Evolutionary conservation across 2,888 invertebrate genomes (phyloP).

Genomic region (Elysia crispata): DNA sequence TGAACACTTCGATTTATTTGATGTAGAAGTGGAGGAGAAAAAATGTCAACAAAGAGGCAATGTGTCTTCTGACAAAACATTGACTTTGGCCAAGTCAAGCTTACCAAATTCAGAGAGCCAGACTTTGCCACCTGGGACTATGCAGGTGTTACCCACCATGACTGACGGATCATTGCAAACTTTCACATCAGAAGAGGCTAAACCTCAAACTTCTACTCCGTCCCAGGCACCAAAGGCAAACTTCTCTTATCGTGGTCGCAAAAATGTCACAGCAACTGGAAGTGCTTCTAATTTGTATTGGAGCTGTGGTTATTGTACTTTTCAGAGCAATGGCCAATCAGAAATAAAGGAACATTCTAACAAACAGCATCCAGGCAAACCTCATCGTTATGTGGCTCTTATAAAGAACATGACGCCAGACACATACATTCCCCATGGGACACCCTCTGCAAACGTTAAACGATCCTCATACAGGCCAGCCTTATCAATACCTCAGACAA

Average conservation of each 20-base stretch:
- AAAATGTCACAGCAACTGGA: slow-evolving; percentile 22
- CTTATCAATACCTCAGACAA: not conserved
- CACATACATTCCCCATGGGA: not conserved
- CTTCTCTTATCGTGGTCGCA: too few species aligned
- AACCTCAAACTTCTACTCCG: not conserved
- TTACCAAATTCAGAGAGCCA: not conserved
- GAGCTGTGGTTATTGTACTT: slow-evolving; percentile 70
- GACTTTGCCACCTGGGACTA: not conserved
- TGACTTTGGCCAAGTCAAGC: too few species aligned
- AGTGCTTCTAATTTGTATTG: slow-evolving; percentile 63
- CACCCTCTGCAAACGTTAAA: not conserved
- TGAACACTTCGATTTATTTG: slow-evolving; percentile 56
- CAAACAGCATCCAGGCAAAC: slow-evolving; percentile 61
- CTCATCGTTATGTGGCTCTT: slow-evolving; percentile 65
- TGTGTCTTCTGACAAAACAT: not conserved
- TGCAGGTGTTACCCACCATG: not conserved
- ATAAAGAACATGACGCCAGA: slow-evolving; percentile 39
- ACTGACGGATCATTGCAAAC: slow-evolving; percentile 19
- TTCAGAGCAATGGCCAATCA: slow-evolving; percentile 63
- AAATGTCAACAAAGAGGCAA: not conserved
- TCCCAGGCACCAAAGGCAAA: not conserved
- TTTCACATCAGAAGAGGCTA: not conserved
- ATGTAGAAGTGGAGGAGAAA: slow-evolving; percentile 57
- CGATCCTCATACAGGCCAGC: not conserved
- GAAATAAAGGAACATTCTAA: slow-evolving; percentile 66